phyloP scores from a whole-genome alignment of 1,140 invertebrate genomes.

The Papilio helenus region DNA sequence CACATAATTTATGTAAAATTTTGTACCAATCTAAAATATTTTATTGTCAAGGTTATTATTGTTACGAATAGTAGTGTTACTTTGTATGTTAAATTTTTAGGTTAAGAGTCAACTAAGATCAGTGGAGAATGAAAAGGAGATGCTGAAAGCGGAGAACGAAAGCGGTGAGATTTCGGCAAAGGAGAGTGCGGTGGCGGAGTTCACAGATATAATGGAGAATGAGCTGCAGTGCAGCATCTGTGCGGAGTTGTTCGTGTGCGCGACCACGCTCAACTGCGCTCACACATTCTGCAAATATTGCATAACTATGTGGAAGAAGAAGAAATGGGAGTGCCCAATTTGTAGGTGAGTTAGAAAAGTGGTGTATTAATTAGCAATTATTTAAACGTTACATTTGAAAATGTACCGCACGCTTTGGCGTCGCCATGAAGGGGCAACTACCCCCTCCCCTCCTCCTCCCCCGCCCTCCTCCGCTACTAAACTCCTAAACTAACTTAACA shows the following conservation, averaged over 20 bases:
- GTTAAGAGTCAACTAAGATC: constrained; percentile 64
- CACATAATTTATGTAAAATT: too few relatives aligned
- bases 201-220: constrained; percentile 87
- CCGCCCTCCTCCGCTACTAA: too few relatives aligned
- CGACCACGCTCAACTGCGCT: constrained; percentile 89
- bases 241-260: constrained; percentile 89
- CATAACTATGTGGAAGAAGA: constrained; percentile 89
- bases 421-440: too few relatives aligned
- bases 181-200: constrained; percentile 81
- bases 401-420: too few relatives aligned
- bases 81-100: constrained; percentile 42
- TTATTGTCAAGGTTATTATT: too few relatives aligned
- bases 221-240: constrained; percentile 92
- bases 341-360: constrained; percentile 84
- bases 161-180: constrained; percentile 61
- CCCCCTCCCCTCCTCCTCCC: too few relatives aligned
- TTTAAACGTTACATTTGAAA: too few relatives aligned
- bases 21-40: too few relatives aligned
- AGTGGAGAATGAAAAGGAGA: constrained; percentile 77
- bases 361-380: too few relatives aligned
- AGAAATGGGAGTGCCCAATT: constrained; percentile 89
- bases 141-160: constrained; percentile 59
- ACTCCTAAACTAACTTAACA: too few relatives aligned
- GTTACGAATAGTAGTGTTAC: not conserved
- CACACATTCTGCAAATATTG: constrained; percentile 92